A percentile compares a stretch with the other conserved stretches of the same genome.
These are phyloP conservation scores for Frankliniella intonsa DNA, from an alignment of 2,888 invertebrate genomes.

Conservation along the genomic window DNA sequence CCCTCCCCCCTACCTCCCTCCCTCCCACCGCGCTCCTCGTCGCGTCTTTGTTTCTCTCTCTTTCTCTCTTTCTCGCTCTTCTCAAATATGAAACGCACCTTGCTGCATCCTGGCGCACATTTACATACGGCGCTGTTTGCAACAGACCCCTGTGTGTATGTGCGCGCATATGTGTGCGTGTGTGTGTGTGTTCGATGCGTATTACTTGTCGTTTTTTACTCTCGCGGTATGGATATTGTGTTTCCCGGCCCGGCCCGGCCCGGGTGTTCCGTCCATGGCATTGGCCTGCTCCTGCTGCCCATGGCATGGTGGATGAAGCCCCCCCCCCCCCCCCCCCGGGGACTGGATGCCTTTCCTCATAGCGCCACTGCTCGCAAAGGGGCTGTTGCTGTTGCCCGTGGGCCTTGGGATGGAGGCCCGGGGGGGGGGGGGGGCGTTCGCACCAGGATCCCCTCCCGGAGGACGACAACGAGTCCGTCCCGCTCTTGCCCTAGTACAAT, in stretches of 20 bases:
- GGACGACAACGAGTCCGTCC: too few species aligned
- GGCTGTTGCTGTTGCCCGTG: too few species aligned
- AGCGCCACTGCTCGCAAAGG: neutral
- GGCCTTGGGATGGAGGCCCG: too few species aligned
- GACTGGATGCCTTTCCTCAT: neutral
- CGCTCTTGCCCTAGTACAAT: conserved; percentile 13
- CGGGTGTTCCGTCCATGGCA: too few species aligned
- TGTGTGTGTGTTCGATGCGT: neutral
- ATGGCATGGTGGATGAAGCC: neutral
- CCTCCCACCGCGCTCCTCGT: too few species aligned
- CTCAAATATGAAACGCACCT: neutral
- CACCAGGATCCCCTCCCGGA: too few species aligned
- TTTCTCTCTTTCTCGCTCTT: neutral
- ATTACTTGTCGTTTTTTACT: neutral
- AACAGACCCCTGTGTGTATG: neutral
- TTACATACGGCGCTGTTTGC: neutral
- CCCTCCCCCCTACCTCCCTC: neutral
- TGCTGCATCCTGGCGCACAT: neutral
- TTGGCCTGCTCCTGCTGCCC: too few species aligned
- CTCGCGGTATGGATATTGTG: neutral
- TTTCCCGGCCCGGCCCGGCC: neutral
- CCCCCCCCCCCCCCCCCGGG: too few species aligned
- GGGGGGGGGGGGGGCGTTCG: too few species aligned
- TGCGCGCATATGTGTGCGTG: neutral
- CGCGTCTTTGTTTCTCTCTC: neutral